These are phyloP conservation scores for Carlito syrichta DNA, from an alignment of 2,113 vertebrate species.

Conservation along the genomic window DNA sequence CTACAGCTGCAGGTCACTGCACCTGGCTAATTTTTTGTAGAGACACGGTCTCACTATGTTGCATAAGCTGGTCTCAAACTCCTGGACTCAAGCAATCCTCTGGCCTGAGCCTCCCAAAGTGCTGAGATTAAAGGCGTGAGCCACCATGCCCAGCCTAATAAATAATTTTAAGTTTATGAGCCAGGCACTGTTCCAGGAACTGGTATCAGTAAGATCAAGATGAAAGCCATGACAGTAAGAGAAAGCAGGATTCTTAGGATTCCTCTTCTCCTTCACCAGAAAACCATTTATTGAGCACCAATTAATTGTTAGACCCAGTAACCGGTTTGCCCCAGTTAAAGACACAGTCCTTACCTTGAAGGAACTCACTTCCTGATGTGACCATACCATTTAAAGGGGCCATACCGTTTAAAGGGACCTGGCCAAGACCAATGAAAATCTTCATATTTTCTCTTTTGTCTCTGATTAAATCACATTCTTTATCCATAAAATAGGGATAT, in stretches of 20 bases:
- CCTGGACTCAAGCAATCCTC: too few relatives aligned
- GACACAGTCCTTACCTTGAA: background rate
- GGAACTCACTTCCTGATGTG: background rate
- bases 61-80: too few relatives aligned
- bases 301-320: background rate
- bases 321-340: too few relatives aligned
- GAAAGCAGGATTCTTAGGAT: background rate
- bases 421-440: background rate
- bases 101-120: too few relatives aligned
- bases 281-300: background rate
- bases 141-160: too few relatives aligned
- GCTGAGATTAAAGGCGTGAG: too few relatives aligned
- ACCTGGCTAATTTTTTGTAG: too few relatives aligned
- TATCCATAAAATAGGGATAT: background rate
- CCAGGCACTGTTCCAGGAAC: background rate
- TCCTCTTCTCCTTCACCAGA: background rate
- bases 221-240: background rate
- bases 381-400: too few relatives aligned
- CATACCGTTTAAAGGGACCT: background rate
- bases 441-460: background rate
- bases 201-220: background rate
- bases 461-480: constrained; percentile 9
- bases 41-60: too few relatives aligned
- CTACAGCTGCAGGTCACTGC: too few relatives aligned
- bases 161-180: background rate